phyloP scores from a whole-genome alignment of 2,113 vertebrate genomes.

The Ovis aries region ARS-UI_Ramb_v3.0 NC_056055.1:232664501-232665000 shows the following conservation, averaged over 20 bases:
- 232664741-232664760: neutral
- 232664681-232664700: neutral
- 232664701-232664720: neutral
- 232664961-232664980: neutral
- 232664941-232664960: neutral
- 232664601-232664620: neutral
- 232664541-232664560: neutral
- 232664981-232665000: neutral
- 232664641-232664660: fast-evolving
- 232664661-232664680: neutral
- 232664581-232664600: neutral
- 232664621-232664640: neutral
- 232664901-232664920: neutral
- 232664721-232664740: neutral
- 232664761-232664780: neutral
- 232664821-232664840: neutral
- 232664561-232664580: neutral
- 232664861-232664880: neutral
- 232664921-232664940: neutral
- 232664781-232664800: neutral
- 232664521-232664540: neutral
- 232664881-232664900: neutral
- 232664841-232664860: neutral
- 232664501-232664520: neutral
- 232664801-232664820: neutral